Evolutionary conservation across 1,140 invertebrate species (phyloP), one percentile per base, ranked within the genome.

Genomic region (Linepithema humile): DNA sequence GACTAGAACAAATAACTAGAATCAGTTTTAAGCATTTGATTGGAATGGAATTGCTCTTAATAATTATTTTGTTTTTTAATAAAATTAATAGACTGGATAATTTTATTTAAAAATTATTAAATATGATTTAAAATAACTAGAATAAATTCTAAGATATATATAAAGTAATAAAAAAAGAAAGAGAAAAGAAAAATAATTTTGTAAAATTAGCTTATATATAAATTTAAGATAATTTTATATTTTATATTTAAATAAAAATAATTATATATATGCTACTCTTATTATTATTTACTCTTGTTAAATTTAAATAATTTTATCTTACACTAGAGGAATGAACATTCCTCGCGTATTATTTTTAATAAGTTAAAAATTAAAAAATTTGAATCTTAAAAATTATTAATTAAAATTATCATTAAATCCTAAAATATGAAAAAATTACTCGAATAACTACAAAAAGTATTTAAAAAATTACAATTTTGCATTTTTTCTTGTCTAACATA

Each of bases 11-110:
- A 43, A 43, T 43, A 12, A 43, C 40, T 43, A 43, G 43, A 3
- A 43, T 12, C 15, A n/a, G n/a, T n/a, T n/a, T n/a, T n/a, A n/a
- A n/a, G n/a, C n/a, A n/a, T n/a, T n/a, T n/a, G n/a, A n/a, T n/a
- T n/a, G n/a, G 48, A 89, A 87, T 88, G 57, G 70, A 45, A 75
- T 29, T 40, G 64, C 70, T 78, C 57, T 78, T 75, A 74, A 1
- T 50, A n/a, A n/a, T n/a, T 62, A 78, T 48, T 69, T 85, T 62
- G 12, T 4, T 26, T 59, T 72, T 85, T n/a, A n/a, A n/a, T n/a
- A n/a, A 85, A 23, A 20, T 29, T 17, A 53, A 77, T 84, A 32
- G 45, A 73, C 48, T 45, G 55, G 10, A 48, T 77, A 43, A 10
- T n/a, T 45, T 0, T 59, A 80, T 50, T 43, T 12, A n/a, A 43